Conservation (phyloP, 2,888 invertebrate genomes). For the Cartodere bifasciata region DNA sequence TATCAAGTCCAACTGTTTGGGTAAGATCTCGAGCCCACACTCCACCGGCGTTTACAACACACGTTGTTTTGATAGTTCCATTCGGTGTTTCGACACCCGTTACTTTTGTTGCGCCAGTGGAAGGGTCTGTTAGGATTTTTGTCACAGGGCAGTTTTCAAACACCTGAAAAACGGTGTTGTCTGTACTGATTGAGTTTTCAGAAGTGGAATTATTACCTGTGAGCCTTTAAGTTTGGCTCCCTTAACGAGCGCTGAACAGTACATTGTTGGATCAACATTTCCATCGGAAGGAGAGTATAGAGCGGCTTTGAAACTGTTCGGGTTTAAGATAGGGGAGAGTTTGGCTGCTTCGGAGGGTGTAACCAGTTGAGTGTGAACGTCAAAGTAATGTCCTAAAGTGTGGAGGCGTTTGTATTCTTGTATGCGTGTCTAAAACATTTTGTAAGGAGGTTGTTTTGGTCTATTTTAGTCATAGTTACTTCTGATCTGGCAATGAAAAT, state of each 20-base stretch:
- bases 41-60: slow-evolving; percentile 69
- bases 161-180: slow-evolving; percentile 37
- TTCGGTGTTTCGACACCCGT: slow-evolving; percentile 62
- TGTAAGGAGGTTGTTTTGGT: too few species aligned
- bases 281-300: slow-evolving; percentile 71
- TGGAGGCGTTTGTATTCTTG: slow-evolving; percentile 72
- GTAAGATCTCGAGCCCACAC: slow-evolving; percentile 73
- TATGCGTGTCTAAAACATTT: slow-evolving; percentile 50
- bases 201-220: slow-evolving; percentile 39
- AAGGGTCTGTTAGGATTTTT: slow-evolving; percentile 47
- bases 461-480: slow-evolving; percentile 26
- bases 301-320: slow-evolving; percentile 58
- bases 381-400: slow-evolving; percentile 63
- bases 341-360: slow-evolving; percentile 59
- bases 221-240: slow-evolving; percentile 58
- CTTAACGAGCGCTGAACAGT: slow-evolving; percentile 59
- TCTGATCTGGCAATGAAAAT: slow-evolving; percentile 70
- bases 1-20: slow-evolving; percentile 49
- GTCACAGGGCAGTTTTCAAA: slow-evolving; percentile 65
- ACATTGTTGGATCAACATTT: slow-evolving; percentile 70
- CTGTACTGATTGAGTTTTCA: slow-evolving; percentile 4
- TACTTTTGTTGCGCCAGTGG: slow-evolving; percentile 53
- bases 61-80: slow-evolving; percentile 63
- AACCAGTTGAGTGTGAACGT: slow-evolving; percentile 61
- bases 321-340: slow-evolving; percentile 64